Conservation (phyloP, 1,140 invertebrate species). For the Zaprionus camerounensis region DNA sequence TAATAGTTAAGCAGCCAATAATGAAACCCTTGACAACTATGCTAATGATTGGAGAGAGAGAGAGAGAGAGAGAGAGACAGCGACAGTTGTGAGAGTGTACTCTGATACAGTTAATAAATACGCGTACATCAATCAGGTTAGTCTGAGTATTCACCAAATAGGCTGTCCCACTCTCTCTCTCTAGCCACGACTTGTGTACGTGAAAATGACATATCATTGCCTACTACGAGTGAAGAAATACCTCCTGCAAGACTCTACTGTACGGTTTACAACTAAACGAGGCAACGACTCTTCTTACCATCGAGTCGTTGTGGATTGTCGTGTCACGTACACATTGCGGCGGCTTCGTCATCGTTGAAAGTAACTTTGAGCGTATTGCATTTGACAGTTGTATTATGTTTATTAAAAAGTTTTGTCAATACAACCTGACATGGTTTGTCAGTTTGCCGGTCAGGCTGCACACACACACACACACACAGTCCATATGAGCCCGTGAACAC, state of each 20-base stretch:
- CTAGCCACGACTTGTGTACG: conserved; percentile 48
- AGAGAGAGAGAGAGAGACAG: not conserved
- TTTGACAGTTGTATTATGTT: conserved; percentile 59
- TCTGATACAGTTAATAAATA: conserved; percentile 57
- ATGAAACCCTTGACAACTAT: not conserved
- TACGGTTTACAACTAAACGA: not conserved
- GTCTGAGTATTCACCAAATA: conserved; percentile 24
- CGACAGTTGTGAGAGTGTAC: not conserved
- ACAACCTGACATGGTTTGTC: conserved; percentile 25
- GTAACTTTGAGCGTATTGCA: conserved; percentile 39
- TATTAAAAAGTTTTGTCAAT: conserved; percentile 66
- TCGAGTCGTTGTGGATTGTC: not conserved
- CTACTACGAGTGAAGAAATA: conserved; percentile 11
- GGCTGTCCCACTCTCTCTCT: not conserved
- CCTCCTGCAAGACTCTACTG: not conserved
- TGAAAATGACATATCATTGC: conserved; percentile 76
- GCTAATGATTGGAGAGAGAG: not conserved
- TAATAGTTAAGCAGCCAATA: no score
- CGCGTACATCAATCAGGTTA: conserved; percentile 72
- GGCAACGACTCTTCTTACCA: not conserved
- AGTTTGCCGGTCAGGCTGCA: conserved; percentile 15
- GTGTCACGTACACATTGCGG: conserved; percentile 34
- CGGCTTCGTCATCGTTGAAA: conserved; percentile 28
- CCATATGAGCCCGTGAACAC: not conserved
- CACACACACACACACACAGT: not conserved